A percentile compares a stretch with the other conserved stretches of the same genome.
Evolutionary conservation across 2,797 vertebrate genomes (phyloP).

Genomic region (Fringilla coelebs): DNA sequence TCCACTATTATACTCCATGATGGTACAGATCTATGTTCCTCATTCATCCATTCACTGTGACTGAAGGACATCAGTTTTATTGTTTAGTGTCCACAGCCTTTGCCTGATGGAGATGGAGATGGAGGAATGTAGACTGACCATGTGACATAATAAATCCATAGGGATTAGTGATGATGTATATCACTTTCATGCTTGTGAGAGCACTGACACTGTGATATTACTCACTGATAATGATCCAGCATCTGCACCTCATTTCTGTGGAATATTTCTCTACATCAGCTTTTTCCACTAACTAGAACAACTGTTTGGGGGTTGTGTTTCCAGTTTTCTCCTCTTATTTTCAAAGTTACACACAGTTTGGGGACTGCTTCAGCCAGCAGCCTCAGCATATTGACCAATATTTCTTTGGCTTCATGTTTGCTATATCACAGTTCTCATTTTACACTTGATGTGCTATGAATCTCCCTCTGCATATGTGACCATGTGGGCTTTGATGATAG

Average conservation of each 20-base stretch:
- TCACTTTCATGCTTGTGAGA: conserved; percentile 51
- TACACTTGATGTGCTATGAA: conserved; percentile 34
- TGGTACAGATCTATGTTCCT: not conserved
- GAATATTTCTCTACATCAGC: not conserved
- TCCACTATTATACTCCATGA: not conserved
- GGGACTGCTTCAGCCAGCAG: not conserved
- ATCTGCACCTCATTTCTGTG: conserved; percentile 37
- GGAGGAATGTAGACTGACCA: not conserved
- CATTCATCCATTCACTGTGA: not conserved
- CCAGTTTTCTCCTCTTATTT: not conserved
- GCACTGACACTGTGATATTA: conserved; percentile 25
- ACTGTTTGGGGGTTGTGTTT: not conserved
- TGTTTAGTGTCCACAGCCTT: not conserved
- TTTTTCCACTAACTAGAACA: conserved; percentile 1
- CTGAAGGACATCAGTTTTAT: conserved; percentile 8
- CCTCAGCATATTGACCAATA: conserved; percentile 38
- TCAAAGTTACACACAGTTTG: not conserved
- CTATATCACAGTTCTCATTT: conserved; percentile 49
- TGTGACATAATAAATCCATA: conserved; percentile 9
- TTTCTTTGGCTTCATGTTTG: conserved; percentile 12
- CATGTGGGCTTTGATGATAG: conserved; percentile 58
- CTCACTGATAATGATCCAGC: conserved; percentile 41
- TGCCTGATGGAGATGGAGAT: conserved; percentile 22
- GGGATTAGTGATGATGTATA: conserved; percentile 46
- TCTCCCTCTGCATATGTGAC: conserved; percentile 46